Percentiles rank a stretch among this genome's conserved stretches.
phyloP scores from a whole-genome alignment of 1,140 invertebrate genomes.

The Nebria ingens region DNA sequence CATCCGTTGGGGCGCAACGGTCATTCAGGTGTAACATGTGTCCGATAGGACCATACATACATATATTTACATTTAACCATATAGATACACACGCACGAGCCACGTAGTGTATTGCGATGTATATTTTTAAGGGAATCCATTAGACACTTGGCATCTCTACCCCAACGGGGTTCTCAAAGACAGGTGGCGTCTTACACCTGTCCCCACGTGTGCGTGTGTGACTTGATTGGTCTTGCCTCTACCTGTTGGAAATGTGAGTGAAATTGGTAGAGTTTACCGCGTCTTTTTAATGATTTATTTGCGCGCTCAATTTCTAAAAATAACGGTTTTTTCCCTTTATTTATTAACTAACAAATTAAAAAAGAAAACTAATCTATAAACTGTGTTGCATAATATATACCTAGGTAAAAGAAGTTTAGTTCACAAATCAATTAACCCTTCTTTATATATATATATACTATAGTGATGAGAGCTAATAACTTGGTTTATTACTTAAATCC shows the following conservation, averaged over 20 bases:
- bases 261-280: too few relatives aligned
- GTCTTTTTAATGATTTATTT: too few relatives aligned
- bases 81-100: neutral
- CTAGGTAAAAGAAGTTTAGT: neutral
- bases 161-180: neutral
- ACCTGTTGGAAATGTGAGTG: too few relatives aligned
- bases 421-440: too few relatives aligned
- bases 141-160: neutral
- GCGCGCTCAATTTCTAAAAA: too few relatives aligned
- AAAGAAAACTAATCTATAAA: too few relatives aligned
- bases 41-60: neutral
- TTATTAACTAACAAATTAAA: too few relatives aligned
- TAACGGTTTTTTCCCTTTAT: too few relatives aligned
- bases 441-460: too few relatives aligned
- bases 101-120: neutral
- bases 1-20: conserved; percentile 3
- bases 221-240: conserved; percentile 5
- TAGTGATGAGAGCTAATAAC: neutral
- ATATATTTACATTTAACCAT: conserved; percentile 1
- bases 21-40: conserved; percentile 6
- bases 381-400: too few relatives aligned
- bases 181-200: conserved; percentile 7
- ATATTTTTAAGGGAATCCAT: neutral
- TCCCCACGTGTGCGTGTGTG: neutral
- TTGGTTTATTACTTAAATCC: neutral